Conservation (phyloP, 2,888 invertebrate genomes). For the Papilio protenor region DNA sequence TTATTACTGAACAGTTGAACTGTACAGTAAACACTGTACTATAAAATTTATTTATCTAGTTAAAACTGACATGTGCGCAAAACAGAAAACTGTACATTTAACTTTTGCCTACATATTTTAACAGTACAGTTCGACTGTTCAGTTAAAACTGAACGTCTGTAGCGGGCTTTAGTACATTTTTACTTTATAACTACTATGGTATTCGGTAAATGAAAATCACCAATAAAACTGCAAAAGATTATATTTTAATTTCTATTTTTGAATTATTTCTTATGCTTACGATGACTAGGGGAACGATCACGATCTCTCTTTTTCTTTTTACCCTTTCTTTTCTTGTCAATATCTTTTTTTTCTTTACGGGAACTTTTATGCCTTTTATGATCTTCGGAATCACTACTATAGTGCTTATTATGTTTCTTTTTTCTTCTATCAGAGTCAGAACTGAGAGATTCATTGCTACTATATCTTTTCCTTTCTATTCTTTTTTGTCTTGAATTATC, state of each 20-base stretch:
- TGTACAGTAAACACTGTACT: no score
- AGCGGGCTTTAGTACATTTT: background rate
- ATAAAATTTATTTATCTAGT: no score
- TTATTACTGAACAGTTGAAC: no score
- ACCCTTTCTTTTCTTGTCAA: slow-evolving; percentile 84
- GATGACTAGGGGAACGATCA: slow-evolving; percentile 80
- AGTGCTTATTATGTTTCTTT: slow-evolving; percentile 52
- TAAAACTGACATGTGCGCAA: no score
- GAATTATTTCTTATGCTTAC: slow-evolving; percentile 77
- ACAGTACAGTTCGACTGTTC: background rate
- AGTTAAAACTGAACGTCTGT: background rate
- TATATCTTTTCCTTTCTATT: slow-evolving; percentile 55
- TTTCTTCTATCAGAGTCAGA: slow-evolving; percentile 61
- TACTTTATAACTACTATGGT: no score
- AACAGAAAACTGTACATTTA: no score
- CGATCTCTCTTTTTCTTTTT: slow-evolving; percentile 82
- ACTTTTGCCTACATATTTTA: no score
- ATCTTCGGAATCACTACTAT: slow-evolving; percentile 57
- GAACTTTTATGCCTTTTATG: slow-evolving; percentile 68
- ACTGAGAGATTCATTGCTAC: slow-evolving; percentile 64
- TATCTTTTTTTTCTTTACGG: slow-evolving; percentile 76
- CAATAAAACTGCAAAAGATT: slow-evolving; percentile 39
- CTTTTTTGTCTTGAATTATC: slow-evolving; percentile 50
- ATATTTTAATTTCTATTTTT: slow-evolving; percentile 38
- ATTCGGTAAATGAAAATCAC: background rate